Conservation (phyloP, 2,888 invertebrate species). For the Escarpia spicata region DNA sequence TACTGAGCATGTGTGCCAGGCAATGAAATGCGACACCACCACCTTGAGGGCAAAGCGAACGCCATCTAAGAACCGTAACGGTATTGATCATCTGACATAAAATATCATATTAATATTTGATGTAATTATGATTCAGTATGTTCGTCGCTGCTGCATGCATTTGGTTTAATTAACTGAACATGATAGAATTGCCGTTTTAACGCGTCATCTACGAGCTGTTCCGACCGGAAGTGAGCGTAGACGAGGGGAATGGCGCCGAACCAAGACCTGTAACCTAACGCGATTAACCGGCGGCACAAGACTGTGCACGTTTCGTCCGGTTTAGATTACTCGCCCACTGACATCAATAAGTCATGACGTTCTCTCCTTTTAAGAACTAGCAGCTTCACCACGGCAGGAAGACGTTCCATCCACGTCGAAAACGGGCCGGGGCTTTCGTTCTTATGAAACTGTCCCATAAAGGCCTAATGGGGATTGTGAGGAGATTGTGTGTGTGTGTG, state of each 20-base stretch:
- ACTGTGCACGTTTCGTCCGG: conserved; percentile 1
- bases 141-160: neutral
- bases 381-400: neutral
- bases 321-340: conserved; percentile 16
- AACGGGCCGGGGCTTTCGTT: neutral
- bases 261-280: neutral
- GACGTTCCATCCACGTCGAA: neutral
- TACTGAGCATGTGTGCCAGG: too few species aligned
- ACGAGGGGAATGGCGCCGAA: neutral
- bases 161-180: neutral
- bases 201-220: neutral
- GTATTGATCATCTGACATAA: too few species aligned
- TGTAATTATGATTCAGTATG: neutral
- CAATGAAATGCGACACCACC: too few species aligned
- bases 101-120: neutral
- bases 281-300: neutral
- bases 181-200: neutral
- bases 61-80: too few species aligned
- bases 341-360: neutral
- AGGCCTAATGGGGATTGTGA: neutral
- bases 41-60: too few species aligned
- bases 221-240: neutral
- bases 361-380: neutral
- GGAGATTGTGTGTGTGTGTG: neutral
- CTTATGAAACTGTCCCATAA: too few species aligned